phyloP scores from a whole-genome alignment of 2,888 invertebrate species.

The Antheraea yamamai region DNA sequence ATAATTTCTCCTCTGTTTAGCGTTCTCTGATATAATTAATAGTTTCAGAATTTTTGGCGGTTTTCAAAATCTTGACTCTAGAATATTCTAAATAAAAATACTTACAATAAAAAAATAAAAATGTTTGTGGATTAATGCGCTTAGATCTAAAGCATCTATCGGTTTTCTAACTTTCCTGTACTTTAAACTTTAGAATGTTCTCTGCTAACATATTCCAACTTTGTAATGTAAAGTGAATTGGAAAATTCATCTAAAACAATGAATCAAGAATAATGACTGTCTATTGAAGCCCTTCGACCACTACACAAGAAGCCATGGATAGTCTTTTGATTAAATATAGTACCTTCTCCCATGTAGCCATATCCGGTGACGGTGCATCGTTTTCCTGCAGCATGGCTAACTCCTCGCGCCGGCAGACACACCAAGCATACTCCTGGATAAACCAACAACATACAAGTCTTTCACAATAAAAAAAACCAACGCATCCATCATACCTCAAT shows the following conservation, averaged over 20 bases:
- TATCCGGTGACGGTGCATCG: slow-evolving; percentile 96
- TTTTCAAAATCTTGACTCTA: no score
- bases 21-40: no score
- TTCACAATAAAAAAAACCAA: background rate
- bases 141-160: background rate
- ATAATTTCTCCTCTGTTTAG: no score
- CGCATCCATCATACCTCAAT: no score
- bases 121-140: no score
- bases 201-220: background rate
- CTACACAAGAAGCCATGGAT: background rate
- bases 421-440: slow-evolving; percentile 84
- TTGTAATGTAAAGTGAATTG: background rate
- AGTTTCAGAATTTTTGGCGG: no score
- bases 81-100: no score
- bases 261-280: background rate
- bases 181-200: no score
- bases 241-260: no score
- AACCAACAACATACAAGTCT: background rate
- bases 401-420: slow-evolving; percentile 93
- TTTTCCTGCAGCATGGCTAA: slow-evolving; percentile 94
- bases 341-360: slow-evolving; percentile 97
- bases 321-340: background rate
- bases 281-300: background rate
- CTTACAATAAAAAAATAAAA: no score
- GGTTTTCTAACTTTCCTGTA: no score